Evolutionary conservation across 2,797 vertebrate genomes (phyloP), one percentile per base, ranked within the genome.

Genomic region (Tauraco hartlaubi): DNA sequence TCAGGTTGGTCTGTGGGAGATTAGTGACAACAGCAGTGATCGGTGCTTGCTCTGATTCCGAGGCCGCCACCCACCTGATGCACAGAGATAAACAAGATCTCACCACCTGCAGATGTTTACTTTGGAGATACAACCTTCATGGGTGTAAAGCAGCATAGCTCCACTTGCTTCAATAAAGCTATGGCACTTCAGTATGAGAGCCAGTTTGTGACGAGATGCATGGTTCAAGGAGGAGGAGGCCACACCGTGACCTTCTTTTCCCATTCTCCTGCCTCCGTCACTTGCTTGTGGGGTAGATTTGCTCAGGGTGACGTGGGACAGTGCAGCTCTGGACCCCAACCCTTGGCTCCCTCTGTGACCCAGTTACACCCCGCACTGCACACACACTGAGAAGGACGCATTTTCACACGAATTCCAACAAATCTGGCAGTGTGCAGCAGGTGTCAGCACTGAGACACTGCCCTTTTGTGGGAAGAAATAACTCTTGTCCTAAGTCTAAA

Each of bases 361-460:
- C 41, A 62, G 22, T 48, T 59, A 29, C 25, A 49, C 2, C 7
- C 9, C 2, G 0, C 25, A 15, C 14, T 37, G 3, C 46, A 26
- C n/a, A 29, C 5, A 3, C 21, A 14, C 8, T 56, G 43, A 17
- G 8, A 73, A 67, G 8, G 21, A 33, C 17, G 3, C 5, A 26
- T 76, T 93, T 64, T 85, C 19, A 46, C 23, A 18, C 14, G 35
- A 78, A 44, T 84, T 84, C 88, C 43, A 84, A 46, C 41, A 85
- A 52, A 85, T 73, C 37, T 71, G 19, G 8, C 61, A 55, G 22
- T 33, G 55, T 79, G 67, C 87, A 88, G 85, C 49, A 94, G 85
- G n/a, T 91, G 89, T 91, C 91, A 95, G 66, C 67, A 78, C 82
- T 91, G 89, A 96, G 75, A 82, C 85, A 80, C 0, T 3, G n/a